These are phyloP conservation scores for Sebastes taczanowskii DNA, from an alignment of 2,797 vertebrate species.

Conservation along the genomic window DNA sequence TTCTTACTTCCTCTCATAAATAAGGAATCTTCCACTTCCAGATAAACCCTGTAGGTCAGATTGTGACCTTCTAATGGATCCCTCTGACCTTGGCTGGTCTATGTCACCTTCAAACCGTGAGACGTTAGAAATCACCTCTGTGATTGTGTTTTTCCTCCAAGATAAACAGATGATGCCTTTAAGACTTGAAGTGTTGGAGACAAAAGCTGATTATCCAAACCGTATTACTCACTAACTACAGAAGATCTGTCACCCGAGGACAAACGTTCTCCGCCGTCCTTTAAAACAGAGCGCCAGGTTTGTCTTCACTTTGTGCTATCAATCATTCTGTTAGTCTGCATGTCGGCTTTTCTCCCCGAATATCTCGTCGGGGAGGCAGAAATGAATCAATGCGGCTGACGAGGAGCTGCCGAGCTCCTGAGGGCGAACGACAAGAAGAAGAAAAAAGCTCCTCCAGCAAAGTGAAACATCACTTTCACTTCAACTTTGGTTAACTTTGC, in stretches of 20 bases:
- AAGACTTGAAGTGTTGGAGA: not conserved
- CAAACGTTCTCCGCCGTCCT: not conserved
- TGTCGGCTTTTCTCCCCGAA: conserved; percentile 14
- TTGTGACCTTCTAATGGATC: not conserved
- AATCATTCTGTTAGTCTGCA: conserved; percentile 9
- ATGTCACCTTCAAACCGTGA: not conserved
- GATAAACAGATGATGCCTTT: not conserved
- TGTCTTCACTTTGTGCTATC: conserved; percentile 28
- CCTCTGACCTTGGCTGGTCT: not conserved
- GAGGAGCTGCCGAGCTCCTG: conserved; percentile 32
- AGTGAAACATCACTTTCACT: conserved; percentile 35
- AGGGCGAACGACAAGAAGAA: conserved; percentile 25
- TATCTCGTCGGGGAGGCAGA: conserved; percentile 28
- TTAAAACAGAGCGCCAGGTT: not conserved
- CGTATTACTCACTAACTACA: not conserved
- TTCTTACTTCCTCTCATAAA: not conserved
- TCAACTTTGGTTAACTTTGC: conserved; percentile 55
- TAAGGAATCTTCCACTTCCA: not conserved
- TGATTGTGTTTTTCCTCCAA: not conserved
- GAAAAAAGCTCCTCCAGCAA: not conserved
- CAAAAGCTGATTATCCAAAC: not conserved
- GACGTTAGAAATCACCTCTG: not conserved
- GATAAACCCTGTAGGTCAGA: too few species aligned
- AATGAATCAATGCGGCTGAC: conserved; percentile 25
- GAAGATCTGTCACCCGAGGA: conserved; percentile 29